Percentiles rank a stretch among this genome's conserved stretches.
Conservation (phyloP, 2,113 vertebrate genomes). For the Catagonus wagneri region DNA sequence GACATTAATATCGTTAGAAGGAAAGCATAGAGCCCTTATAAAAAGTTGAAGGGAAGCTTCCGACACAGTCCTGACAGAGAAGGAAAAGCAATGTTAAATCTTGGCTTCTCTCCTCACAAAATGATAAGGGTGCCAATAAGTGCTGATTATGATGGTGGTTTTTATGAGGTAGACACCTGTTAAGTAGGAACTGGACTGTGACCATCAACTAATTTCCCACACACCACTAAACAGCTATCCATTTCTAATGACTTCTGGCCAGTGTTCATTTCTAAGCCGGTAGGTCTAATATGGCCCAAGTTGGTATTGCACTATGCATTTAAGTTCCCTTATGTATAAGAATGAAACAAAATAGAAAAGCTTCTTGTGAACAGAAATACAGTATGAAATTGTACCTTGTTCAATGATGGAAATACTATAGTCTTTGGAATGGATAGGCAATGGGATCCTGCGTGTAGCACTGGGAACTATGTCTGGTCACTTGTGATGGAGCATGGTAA, state of each 20-base stretch:
- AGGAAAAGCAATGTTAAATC: conserved; percentile 24
- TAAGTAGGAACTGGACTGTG: conserved; percentile 56
- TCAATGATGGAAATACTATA: conserved; percentile 22
- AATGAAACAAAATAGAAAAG: conserved; percentile 22
- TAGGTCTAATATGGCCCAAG: not conserved
- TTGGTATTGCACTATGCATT: not conserved
- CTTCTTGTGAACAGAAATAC: conserved; percentile 17
- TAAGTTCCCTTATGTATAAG: not conserved
- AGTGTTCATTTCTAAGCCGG: conserved; percentile 13
- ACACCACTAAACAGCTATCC: conserved; percentile 53
- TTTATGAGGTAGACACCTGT: conserved; percentile 72
- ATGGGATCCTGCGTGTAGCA: too few relatives aligned
- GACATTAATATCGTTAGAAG: conserved; percentile 50
- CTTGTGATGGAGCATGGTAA: too few relatives aligned
- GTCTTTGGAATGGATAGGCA: too few relatives aligned
- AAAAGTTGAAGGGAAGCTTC: not conserved
- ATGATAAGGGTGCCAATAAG: conserved; percentile 14
- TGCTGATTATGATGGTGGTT: conserved; percentile 7
- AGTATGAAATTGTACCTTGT: not conserved
- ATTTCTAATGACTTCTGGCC: conserved; percentile 45
- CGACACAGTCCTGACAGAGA: not conserved
- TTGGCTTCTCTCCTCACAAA: conserved; percentile 63
- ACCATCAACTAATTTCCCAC: conserved; percentile 30
- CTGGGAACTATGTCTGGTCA: too few relatives aligned
- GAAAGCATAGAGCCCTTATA: not conserved